phyloP scores from a whole-genome alignment of 1,140 invertebrate species.

The Diorhabda sublineata region DNA sequence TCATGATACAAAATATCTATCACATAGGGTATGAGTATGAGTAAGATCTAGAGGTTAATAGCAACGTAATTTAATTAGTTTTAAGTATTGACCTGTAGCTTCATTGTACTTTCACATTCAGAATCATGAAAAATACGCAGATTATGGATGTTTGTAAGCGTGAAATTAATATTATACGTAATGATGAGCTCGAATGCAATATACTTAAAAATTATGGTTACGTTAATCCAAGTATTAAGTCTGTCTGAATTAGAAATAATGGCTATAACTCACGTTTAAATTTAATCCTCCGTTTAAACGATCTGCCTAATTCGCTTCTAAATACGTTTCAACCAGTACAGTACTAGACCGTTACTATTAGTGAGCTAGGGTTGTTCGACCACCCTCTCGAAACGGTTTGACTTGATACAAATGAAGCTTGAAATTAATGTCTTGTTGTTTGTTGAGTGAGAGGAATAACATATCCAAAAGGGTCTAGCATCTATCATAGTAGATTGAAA shows the following conservation, averaged over 20 bases:
- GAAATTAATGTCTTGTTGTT: no score
- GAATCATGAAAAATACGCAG: not conserved
- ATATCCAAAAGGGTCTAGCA: no score
- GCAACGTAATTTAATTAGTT: no score
- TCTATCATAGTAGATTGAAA: no score
- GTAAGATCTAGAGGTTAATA: no score
- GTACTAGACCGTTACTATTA: not conserved
- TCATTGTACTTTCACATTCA: not conserved
- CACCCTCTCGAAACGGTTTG: not conserved
- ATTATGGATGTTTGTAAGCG: not conserved
- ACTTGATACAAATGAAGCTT: no score
- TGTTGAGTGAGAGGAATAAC: no score
- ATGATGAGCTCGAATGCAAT: not conserved
- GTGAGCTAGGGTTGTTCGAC: not conserved
- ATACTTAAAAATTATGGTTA: conserved; percentile 3
- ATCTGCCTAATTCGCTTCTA: conserved; percentile 11
- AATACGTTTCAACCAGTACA: conserved; percentile 7
- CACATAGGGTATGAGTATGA: no score
- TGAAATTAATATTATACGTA: not conserved
- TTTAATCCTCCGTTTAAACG: conserved; percentile 5
- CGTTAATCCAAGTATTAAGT: conserved; percentile 5
- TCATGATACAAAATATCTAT: no score
- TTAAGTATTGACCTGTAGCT: not conserved
- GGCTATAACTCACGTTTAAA: conserved; percentile 9
- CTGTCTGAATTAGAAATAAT: conserved; percentile 9